Evolutionary conservation across 2,797 vertebrate species (phyloP).

Genomic region (Varecia variegata): DNA sequence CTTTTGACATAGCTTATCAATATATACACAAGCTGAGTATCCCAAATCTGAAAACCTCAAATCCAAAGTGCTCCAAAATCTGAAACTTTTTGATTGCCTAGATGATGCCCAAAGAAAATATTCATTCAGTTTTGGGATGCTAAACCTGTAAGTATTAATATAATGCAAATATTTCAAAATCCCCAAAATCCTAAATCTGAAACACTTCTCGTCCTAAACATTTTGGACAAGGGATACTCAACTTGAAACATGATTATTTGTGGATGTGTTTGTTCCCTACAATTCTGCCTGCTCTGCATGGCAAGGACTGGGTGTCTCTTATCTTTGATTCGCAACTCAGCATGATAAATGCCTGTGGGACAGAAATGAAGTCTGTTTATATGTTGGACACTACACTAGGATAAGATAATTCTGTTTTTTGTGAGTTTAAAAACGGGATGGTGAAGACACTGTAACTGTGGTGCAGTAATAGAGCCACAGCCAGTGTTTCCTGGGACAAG

Average conservation of each 20-base stretch:
- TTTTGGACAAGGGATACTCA: not conserved
- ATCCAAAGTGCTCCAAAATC: not conserved
- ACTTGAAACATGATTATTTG: not conserved
- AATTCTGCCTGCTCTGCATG: not conserved
- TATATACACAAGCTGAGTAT: not conserved
- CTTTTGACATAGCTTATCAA: not conserved
- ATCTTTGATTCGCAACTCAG: not conserved
- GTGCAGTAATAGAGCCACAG: accelerated
- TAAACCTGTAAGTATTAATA: not conserved
- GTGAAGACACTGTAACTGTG: not conserved
- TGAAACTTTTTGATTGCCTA: not conserved
- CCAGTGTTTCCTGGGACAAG: not conserved
- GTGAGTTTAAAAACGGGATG: not conserved
- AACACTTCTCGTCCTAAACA: not conserved
- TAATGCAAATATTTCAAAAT: not conserved
- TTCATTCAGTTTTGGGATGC: too few species aligned
- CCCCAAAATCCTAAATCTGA: not conserved
- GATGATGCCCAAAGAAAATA: not conserved
- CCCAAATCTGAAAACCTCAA: not conserved
- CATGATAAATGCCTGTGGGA: not conserved
- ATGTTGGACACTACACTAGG: not conserved
- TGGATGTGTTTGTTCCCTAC: not conserved
- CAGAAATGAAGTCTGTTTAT: not conserved
- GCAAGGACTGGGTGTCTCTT: not conserved
- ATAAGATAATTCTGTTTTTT: not conserved